phyloP scores from a whole-genome alignment of 1,140 invertebrate genomes.

The Calycopis cecrops region DNA sequence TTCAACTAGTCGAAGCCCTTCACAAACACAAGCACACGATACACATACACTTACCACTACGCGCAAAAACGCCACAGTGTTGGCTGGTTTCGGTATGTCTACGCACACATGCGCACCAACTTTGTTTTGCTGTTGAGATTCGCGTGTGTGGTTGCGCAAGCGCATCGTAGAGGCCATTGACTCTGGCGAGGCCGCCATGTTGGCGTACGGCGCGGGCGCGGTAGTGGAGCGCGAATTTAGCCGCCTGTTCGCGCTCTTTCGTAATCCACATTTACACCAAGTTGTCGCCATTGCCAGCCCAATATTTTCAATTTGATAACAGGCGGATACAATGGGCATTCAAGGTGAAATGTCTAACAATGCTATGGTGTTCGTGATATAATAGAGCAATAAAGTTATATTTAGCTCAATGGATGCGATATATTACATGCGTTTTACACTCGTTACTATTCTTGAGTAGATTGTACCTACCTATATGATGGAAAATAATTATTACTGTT shows the following conservation, averaged over 20 bases:
- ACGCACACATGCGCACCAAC: conserved; percentile 41
- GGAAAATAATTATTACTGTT: too few species aligned
- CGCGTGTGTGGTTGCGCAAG: conserved; percentile 72
- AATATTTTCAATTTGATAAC: conserved; percentile 30
- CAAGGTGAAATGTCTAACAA: too few species aligned
- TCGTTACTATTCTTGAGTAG: too few species aligned
- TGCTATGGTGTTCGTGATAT: too few species aligned
- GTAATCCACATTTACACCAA: conserved; percentile 49
- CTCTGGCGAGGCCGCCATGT: conserved; percentile 60
- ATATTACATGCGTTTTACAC: too few species aligned
- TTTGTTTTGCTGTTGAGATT: conserved; percentile 72
- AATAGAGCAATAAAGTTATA: too few species aligned
- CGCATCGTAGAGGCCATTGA: conserved; percentile 69
- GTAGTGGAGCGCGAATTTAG: conserved; percentile 66
- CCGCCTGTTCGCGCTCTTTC: conserved; percentile 59
- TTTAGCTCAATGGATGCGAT: too few species aligned
- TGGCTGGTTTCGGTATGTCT: conserved; percentile 24
- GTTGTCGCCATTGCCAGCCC: conserved; percentile 28
- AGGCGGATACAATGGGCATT: conserved; percentile 12
- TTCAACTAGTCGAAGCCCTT: conserved; percentile 47
- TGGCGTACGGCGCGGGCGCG: conserved; percentile 41
- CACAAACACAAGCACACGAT: conserved; percentile 40
- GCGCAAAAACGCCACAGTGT: conserved; percentile 36
- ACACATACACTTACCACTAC: conserved; percentile 15
- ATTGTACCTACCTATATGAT: too few species aligned